Evolutionary conservation across 2,113 vertebrate species (phyloP), one percentile per base, ranked within the genome.

Genomic region (Meleagris gallopavo): DNA sequence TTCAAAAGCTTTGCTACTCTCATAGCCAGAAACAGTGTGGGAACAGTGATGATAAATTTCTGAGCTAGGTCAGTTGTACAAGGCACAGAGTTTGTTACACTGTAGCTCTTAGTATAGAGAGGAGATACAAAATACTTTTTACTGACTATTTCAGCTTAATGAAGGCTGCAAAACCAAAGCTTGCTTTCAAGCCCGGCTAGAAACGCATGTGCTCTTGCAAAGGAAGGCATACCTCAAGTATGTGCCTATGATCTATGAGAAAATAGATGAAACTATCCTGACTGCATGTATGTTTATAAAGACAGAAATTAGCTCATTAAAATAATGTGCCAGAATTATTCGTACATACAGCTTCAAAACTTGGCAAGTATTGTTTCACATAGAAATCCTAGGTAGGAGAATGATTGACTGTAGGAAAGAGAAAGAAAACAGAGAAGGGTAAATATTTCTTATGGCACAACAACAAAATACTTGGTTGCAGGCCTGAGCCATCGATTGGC

Each of bases 361-460:
- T 46, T 61, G 38, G 41, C 72, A 90, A 91, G 30, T 36, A 32
- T 50, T 88, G 21, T 69, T 40, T 78, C 52, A 67, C 41, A 57
- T 2, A 65, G 61, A 84, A 86, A 75, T n/a, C 24, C 38, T 64
- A n/a, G 11, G 52, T 22, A 86, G 69, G 43, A 64, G 29, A 52
- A 27, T 74, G 36, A 93, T 54, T 5, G 54, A 92, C 34, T 62
- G 64, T 62, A 82, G 55, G n/a, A 92, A 94, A 73, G 41, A 89
- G 41, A 34, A 71, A 70, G 88, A 86, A 94, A 83, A 7, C 32
- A 67, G 55, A 83, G 41, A 38, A 88, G 72, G 34, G 43, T 88
- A 95, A 96, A 91, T 97, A 95, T 95, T 97, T 95, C 79, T 86
- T 69, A 77, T 95, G 91, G 93, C 85, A 83, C 83, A 74, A 89